These are phyloP conservation scores for Marisa cornuarietis DNA, from an alignment of 1,140 invertebrate genomes.

Conservation along the genomic window DNA sequence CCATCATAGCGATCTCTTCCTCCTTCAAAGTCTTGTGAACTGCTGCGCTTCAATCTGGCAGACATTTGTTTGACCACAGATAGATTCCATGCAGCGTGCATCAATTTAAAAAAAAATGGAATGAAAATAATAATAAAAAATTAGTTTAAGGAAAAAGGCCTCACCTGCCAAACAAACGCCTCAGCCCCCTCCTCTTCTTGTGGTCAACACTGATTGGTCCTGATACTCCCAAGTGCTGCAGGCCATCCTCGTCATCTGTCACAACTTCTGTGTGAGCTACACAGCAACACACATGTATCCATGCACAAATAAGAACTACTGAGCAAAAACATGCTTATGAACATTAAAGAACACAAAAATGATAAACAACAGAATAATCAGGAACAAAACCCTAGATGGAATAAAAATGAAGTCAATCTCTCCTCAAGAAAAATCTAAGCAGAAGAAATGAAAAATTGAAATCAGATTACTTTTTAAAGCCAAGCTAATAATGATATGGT, in stretches of 20 bases:
- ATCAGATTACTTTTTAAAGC: no score
- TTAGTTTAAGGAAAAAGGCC: background rate
- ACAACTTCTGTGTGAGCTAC: constrained; percentile 75
- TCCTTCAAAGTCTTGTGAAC: constrained; percentile 76
- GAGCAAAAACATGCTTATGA: background rate
- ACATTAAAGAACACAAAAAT: background rate
- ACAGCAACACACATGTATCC: constrained; percentile 12
- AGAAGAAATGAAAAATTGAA: no score
- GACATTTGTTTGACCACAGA: constrained; percentile 2
- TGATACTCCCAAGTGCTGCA: constrained; percentile 40
- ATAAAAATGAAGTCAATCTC: no score
- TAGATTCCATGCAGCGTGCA: background rate
- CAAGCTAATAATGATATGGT: no score
- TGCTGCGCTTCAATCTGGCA: constrained; percentile 70
- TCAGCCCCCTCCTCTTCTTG: constrained; percentile 69
- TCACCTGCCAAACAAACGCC: constrained; percentile 76
- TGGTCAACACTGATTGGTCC: constrained; percentile 42
- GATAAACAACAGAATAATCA: background rate
- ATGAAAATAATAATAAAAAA: background rate
- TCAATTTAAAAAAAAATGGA: no score
- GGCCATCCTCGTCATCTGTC: constrained; percentile 57
- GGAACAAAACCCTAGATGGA: background rate
- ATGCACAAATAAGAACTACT: background rate
- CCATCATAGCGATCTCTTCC: constrained; percentile 63
- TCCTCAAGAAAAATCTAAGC: no score